Conservation (phyloP, 2,888 invertebrate species). For the Parascotia fuliginaria region DNA sequence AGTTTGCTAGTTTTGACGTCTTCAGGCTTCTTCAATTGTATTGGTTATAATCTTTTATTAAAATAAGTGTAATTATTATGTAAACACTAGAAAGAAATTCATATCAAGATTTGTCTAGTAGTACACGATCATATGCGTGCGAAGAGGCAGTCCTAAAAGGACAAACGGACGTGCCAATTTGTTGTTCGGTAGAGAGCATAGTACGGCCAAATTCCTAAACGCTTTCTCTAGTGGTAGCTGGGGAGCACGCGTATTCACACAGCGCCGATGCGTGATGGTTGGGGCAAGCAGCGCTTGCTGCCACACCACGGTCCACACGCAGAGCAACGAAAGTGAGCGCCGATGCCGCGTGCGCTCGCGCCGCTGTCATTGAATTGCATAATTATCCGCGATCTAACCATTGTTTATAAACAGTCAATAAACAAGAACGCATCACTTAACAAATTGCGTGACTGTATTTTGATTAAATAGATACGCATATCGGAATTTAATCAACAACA, state of each 20-base stretch:
- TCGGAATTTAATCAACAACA: conserved; percentile 40
- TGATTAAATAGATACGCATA: conserved; percentile 57
- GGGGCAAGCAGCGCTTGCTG: conserved; percentile 20
- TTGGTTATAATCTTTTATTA: too few species aligned
- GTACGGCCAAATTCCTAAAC: conserved; percentile 80
- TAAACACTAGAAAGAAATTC: background rate
- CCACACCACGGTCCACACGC: conserved; percentile 50
- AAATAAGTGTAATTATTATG: too few species aligned
- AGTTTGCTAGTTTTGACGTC: too few species aligned
- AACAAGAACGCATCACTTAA: conserved; percentile 63
- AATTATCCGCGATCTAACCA: conserved; percentile 78
- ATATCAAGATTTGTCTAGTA: background rate
- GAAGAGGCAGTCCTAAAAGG: conserved; percentile 41
- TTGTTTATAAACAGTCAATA: conserved; percentile 83
- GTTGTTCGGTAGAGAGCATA: conserved; percentile 55
- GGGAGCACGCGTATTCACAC: conserved; percentile 41
- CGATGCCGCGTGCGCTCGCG: conserved; percentile 56
- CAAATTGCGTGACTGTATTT: conserved; percentile 73
- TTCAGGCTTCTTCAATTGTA: too few species aligned
- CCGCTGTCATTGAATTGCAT: conserved; percentile 81
- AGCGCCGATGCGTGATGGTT: conserved; percentile 11
- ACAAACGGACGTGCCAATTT: conserved; percentile 45
- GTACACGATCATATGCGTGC: background rate
- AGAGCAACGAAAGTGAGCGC: conserved; percentile 81
- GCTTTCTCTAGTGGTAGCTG: conserved; percentile 74